Base-by-base conservation (phyloP, 1,140 invertebrate species). In the Lordiphosa stackelbergi region DNA sequence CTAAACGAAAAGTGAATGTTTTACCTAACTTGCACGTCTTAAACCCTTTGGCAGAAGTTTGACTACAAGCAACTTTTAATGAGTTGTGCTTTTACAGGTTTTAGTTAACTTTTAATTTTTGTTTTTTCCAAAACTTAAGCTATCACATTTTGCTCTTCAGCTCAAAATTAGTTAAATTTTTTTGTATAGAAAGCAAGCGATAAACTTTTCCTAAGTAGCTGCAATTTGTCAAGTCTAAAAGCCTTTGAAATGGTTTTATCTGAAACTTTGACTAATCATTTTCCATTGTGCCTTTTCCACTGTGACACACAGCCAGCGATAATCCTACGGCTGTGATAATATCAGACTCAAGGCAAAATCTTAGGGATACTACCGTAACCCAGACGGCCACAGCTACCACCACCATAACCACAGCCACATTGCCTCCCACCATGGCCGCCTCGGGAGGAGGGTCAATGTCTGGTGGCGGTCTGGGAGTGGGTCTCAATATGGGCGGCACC, bases 241-340 rank as follows among this genome's bases (percentile, higher is more conserved):
- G 6, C 7, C 6, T 1, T 28, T 28, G 24, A 5, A 28, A 24
- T 24, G 22, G n/a, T 24, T 24, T 24, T 3, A 28, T 28, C 5
- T 7, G 7, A 40, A 35, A 28, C 49, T 11, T 6, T 6, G n/a
- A 31, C 49, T 64, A 64, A 64, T 51, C 49, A 42, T 49, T 47
- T 24, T 47, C 6, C 28, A 10, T 41, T 62, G 16, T 45, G 2
- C 35, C 22, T 45, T 19, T 34, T 19, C 53, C 22, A 12, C 7
- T 11, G 16, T 24, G 22, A 24, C 5, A 24, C 22, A 3, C 42
- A 87, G 87, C 87, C 69, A 65, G 71, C 66, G 86, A 88, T 61
- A 84, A 74, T 63, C 77, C 79, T 55, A 85, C 86, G 61, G 71
- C 87, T 85, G 84, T 88, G 78, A 87, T 88, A 78, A 87, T 88